A percentile compares a stretch with the other conserved stretches of the same genome.
phyloP scores from a whole-genome alignment of 2,113 vertebrate genomes.

The Reinhardtius hippoglossoides region DNA sequence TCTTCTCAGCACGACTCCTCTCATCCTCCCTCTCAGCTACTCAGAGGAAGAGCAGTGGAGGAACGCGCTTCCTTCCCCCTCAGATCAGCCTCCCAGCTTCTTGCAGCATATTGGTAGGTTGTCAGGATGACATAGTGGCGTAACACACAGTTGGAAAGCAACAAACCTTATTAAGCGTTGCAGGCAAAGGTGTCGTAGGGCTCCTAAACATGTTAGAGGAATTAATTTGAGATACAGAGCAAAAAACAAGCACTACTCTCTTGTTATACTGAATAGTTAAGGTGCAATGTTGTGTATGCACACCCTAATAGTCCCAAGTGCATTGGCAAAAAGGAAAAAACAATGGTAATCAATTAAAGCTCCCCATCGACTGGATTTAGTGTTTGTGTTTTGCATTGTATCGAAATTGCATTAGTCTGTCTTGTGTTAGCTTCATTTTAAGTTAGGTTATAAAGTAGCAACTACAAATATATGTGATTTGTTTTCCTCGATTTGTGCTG shows the following conservation, averaged over 20 bases:
- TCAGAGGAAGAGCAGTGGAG: slow-evolving; percentile 81
- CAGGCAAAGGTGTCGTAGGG: background rate
- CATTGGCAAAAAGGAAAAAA: slow-evolving; percentile 11
- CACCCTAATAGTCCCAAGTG: background rate
- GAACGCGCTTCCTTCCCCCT: slow-evolving; percentile 81
- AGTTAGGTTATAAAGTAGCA: slow-evolving; percentile 19
- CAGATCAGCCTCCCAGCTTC: slow-evolving; percentile 89
- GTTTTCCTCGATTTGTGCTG: background rate
- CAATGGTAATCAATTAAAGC: background rate
- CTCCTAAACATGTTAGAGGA: slow-evolving; percentile 2
- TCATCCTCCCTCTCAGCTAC: slow-evolving; percentile 69
- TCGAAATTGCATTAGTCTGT: slow-evolving; percentile 15
- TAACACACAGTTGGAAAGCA: too few relatives aligned
- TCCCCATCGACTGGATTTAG: background rate
- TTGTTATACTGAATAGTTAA: background rate
- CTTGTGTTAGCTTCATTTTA: slow-evolving; percentile 24
- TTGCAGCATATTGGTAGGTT: slow-evolving; percentile 90
- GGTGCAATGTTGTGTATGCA: background rate
- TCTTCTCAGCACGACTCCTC: slow-evolving; percentile 87
- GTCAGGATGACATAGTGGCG: background rate
- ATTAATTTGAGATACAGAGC: background rate
- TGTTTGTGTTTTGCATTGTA: slow-evolving; percentile 9
- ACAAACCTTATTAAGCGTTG: background rate
- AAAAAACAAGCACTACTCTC: background rate
- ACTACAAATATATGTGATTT: background rate